phyloP scores from a whole-genome alignment of 2,888 invertebrate species.

The Polydrusus tereticollis region DNA sequence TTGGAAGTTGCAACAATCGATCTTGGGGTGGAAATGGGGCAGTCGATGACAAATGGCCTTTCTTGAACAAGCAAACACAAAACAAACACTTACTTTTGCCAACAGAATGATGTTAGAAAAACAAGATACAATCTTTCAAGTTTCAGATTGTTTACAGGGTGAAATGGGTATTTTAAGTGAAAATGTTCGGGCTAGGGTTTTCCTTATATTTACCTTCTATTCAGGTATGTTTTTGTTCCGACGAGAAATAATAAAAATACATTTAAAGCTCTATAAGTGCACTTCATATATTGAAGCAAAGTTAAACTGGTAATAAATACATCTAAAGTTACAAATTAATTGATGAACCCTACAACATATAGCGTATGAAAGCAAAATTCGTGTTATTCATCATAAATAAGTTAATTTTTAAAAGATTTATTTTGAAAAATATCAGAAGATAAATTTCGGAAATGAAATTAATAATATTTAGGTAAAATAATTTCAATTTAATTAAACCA shows the following conservation, averaged over 20 bases:
- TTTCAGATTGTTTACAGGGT: slow-evolving; percentile 16
- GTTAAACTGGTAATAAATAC: too few species aligned
- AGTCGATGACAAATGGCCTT: slow-evolving; percentile 37
- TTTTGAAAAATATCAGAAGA: too few species aligned
- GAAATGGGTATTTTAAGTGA: slow-evolving; percentile 15
- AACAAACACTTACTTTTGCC: slow-evolving; percentile 35
- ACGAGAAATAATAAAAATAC: not conserved
- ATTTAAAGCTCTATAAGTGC: not conserved
- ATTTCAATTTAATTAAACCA: too few species aligned
- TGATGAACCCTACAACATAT: too few species aligned
- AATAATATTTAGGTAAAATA: too few species aligned
- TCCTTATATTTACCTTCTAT: not conserved
- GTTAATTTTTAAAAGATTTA: too few species aligned
- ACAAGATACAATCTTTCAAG: slow-evolving; percentile 27
- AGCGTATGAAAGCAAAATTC: too few species aligned
- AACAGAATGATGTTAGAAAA: slow-evolving; percentile 36
- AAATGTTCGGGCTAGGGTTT: not conserved
- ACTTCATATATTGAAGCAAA: too few species aligned
- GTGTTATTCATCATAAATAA: too few species aligned
- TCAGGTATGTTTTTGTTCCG: not conserved
- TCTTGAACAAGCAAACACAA: slow-evolving; percentile 29
- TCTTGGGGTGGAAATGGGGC: slow-evolving; percentile 26
- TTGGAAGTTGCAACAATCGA: slow-evolving; percentile 31
- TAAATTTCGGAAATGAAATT: too few species aligned
- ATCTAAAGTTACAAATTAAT: too few species aligned